Conservation (phyloP, 2,888 invertebrate species). For the Lutraria lutraria region DNA sequence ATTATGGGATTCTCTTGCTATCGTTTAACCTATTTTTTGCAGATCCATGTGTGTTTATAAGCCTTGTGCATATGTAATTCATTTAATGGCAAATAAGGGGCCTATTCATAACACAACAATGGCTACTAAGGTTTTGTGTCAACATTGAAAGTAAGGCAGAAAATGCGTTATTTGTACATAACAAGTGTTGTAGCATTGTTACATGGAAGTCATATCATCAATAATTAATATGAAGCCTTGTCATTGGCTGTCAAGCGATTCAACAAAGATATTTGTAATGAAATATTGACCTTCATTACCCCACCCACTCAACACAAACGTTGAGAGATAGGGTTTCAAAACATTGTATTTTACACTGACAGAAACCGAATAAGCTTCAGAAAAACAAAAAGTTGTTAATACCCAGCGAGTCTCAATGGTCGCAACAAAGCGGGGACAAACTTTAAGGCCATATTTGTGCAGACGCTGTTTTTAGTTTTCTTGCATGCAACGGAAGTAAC, state of each 20-base stretch:
- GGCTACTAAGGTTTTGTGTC: background rate
- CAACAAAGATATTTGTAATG: background rate
- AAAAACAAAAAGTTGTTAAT: background rate
- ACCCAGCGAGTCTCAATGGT: conserved; percentile 54
- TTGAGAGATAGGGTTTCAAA: background rate
- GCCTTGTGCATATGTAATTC: too few species aligned
- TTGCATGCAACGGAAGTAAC: conserved; percentile 15
- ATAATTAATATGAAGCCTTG: background rate
- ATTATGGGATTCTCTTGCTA: too few species aligned
- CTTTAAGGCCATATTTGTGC: conserved; percentile 58
- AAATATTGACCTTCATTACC: conserved; percentile 50
- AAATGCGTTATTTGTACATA: background rate
- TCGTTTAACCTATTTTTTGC: too few species aligned
- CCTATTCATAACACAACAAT: background rate
- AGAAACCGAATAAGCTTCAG: background rate
- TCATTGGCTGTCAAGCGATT: background rate
- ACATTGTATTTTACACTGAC: background rate
- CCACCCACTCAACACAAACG: conserved; percentile 37
- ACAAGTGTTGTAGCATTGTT: background rate
- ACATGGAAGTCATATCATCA: background rate
- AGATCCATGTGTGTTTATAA: too few species aligned
- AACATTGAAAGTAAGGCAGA: background rate
- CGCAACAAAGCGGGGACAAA: conserved; percentile 45
- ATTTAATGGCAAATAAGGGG: too few species aligned
- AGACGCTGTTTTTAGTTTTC: background rate